phyloP scores from a whole-genome alignment of 2,888 invertebrate genomes.

The Hofmannophila pseudospretella region DNA sequence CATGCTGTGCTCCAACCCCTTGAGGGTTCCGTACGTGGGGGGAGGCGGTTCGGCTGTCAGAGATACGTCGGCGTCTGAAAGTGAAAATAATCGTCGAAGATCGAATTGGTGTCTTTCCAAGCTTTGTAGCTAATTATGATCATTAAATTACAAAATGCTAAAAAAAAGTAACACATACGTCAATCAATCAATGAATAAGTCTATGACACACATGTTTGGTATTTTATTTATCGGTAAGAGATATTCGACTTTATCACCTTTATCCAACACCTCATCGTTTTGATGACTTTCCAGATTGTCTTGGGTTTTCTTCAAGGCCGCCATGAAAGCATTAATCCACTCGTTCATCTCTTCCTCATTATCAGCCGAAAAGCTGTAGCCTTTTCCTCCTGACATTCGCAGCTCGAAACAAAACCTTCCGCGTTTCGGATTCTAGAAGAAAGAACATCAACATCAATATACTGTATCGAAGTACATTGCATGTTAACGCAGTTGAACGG shows the following conservation, averaged over 20 bases:
- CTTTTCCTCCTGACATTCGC: slow-evolving; percentile 91
- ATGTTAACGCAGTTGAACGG: too few species aligned
- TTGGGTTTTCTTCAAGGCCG: slow-evolving; percentile 85
- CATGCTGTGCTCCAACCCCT: slow-evolving; percentile 93
- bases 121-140: too few species aligned
- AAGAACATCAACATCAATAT: too few species aligned
- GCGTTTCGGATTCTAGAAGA: slow-evolving; percentile 84
- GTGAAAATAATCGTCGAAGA: too few species aligned
- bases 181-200: too few species aligned
- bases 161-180: too few species aligned
- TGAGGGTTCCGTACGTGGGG: slow-evolving; percentile 87
- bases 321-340: slow-evolving; percentile 90
- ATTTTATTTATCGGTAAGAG: too few species aligned
- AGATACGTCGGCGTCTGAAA: slow-evolving; percentile 63
- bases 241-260: slow-evolving; percentile 53
- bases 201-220: too few species aligned
- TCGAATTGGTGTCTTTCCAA: too few species aligned
- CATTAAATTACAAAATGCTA: too few species aligned
- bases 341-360: slow-evolving; percentile 88
- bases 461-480: too few species aligned
- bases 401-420: slow-evolving; percentile 93
- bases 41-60: slow-evolving; percentile 80
- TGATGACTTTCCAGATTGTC: slow-evolving; percentile 75
- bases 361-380: slow-evolving; percentile 91
- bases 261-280: slow-evolving; percentile 84